Evolutionary conservation across 37 sponge, comb jelly and placozoan genomes (phyloP).

Genomic region (Chondrilla cf. caribensis): DNA sequence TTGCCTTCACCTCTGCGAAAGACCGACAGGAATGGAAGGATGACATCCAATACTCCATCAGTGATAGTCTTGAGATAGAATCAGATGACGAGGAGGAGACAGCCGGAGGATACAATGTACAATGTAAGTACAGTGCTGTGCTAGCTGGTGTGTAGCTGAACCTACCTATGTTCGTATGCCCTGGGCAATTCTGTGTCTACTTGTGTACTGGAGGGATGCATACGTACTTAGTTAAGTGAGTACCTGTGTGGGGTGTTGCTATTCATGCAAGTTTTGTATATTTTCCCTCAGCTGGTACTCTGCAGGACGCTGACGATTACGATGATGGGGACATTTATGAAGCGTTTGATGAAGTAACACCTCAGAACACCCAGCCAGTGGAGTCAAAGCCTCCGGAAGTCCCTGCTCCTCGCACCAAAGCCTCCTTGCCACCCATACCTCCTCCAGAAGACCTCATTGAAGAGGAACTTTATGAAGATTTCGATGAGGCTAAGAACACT

Average conservation of each 20-base stretch:
- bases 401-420: neutral
- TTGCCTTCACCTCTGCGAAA: slow-evolving; percentile 9
- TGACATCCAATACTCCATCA: slow-evolving; percentile 9
- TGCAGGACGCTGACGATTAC: slow-evolving; percentile 5
- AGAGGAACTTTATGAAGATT: slow-evolving; percentile 25
- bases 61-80: neutral
- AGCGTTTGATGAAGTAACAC: slow-evolving; percentile 46
- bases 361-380: neutral
- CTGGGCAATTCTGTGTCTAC: too few relatives aligned
- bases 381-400: slow-evolving; percentile 13
- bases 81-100: slow-evolving; percentile 15
- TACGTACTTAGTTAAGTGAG: too few relatives aligned
- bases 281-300: too few relatives aligned
- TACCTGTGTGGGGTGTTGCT: too few relatives aligned
- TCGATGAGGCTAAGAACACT: neutral
- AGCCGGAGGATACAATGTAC: neutral
- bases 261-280: too few relatives aligned
- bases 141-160: too few relatives aligned
- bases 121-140: neutral
- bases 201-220: too few relatives aligned
- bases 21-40: neutral
- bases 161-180: too few relatives aligned
- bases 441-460: neutral
- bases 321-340: slow-evolving; percentile 70
- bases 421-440: neutral